Base-by-base conservation (phyloP, 2,888 invertebrate species). In the Phymatocera aterrima region DNA sequence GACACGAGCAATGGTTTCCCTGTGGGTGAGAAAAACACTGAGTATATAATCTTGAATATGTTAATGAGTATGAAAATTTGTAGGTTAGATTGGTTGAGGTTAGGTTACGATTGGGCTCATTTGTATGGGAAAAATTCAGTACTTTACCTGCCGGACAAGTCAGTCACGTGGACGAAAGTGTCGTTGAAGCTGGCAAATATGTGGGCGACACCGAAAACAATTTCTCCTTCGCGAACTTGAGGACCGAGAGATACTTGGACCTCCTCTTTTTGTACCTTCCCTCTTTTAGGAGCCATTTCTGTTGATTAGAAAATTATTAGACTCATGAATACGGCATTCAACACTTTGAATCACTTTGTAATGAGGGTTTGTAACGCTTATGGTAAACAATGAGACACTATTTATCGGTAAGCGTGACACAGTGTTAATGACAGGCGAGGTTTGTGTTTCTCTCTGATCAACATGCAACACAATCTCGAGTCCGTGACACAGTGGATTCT, bases 111-210 rank as follows among this genome's bases (percentile, higher is more conserved):
- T 31, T 15, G 28, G 4, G 10, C 34, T 18, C 18, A 34, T 21
- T 48, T 60, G n/a, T 15, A 43, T 40, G n/a, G 5, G 0, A 24
- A 3, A 21, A 4, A 40, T 15, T 24, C 28, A 2, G 34, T 21
- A 64, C 34, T 90, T 87, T 89, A 94, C 94, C 93, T 96, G 85
- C 99, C 99, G 79, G 99, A 99, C 88, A 99, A 93, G 92, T 99
- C 99, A 18, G 99, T 99, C 82, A 99, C 98, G 93, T 99, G 99
- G 68, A 99, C 99, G 91, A 99, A 99, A 77, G 99, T 99, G 91
- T 99, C 99, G 90, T 99, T 99, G 94, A 99, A 99, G 86, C 98
- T 99, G 84, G 99, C 99, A 90, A 97, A 99, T 89, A 99, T 99
- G 92, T 99, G 99, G 81, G 99, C 99, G 24, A 99, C 99, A 79